Evolutionary conservation across 2,888 invertebrate species (phyloP), one percentile per base, ranked within the genome.

Genomic region (Peribatodes rhomboidaria): DNA sequence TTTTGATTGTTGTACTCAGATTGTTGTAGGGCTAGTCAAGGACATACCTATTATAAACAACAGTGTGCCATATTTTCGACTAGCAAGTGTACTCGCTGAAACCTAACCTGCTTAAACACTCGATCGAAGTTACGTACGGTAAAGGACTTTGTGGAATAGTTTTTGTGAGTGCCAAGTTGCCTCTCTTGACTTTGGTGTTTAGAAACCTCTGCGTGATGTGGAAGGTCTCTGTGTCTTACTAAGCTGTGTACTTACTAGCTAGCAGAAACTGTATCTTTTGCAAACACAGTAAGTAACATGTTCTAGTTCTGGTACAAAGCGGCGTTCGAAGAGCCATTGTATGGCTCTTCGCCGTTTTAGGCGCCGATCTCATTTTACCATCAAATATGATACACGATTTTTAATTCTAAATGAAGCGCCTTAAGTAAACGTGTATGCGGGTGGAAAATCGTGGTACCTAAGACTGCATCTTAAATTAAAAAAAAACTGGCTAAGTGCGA

Each of bases 141-240:
- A 50, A 39, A 39, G 31, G 50, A 52, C 41, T 39, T 46, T 53
- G 58, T 53, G 44, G 37, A 47, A 42, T 42, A 35, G 37, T 53
- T 47, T 53, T 53, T 55, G 46, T 61, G 16, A 60, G 56, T 56
- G 56, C 22, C 14, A 47, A 46, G 46, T 47, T 55, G 55, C 46
- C 53, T 37, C 47, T 46, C 50, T 50, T 50, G 33, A 50, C 35
- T 59, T 50, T 27, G 49, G 47, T 49, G 54, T 39, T 54, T 18
- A 46, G 52, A 50, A 62, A 31, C 35, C 62, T 49, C 55, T 41
- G 33, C 22, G 13, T 37, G 37, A 9, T 22, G 13, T 52, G 22
- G 44, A 44, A 55, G 44, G 58, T 63, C 62, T 62, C 44, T 64
- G 55, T 69, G 69, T 61, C 22, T 22, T n/a, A 27, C 16, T n/a